Evolutionary conservation across 1,140 invertebrate species (phyloP).

Genomic region (Bombus picipes): DNA sequence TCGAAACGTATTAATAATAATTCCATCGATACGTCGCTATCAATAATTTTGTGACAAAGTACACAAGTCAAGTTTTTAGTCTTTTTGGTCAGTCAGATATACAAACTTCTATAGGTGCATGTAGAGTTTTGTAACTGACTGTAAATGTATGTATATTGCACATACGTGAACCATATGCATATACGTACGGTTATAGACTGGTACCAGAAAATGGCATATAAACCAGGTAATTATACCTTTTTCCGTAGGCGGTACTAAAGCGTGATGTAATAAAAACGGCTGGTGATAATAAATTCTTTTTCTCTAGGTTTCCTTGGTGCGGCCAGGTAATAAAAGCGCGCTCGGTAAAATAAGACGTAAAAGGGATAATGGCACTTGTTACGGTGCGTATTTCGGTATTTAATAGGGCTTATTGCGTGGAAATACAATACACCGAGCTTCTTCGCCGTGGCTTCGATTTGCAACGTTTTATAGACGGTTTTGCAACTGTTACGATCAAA

Average conservation of each 20-base stretch:
- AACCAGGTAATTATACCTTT: conserved; percentile 41
- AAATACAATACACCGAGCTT: background rate
- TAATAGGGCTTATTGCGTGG: background rate
- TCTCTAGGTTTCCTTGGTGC: background rate
- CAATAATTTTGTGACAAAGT: no score
- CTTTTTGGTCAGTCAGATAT: no score
- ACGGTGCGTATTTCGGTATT: conserved; percentile 32
- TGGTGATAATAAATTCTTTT: conserved; percentile 44
- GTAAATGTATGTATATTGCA: background rate
- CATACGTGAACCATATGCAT: background rate
- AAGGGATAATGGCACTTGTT: conserved; percentile 37
- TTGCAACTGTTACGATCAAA: no score
- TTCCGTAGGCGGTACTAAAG: background rate
- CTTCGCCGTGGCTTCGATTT: no score
- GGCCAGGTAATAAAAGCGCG: conserved; percentile 20
- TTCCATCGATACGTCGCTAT: no score
- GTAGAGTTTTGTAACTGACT: background rate
- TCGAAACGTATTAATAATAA: no score
- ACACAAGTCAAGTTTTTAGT: no score
- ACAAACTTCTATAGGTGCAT: no score
- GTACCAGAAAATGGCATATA: background rate
- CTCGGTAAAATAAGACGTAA: conserved; percentile 31
- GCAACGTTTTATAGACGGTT: background rate
- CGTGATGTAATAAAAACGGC: conserved; percentile 12
- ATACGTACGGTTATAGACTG: background rate